Percentiles rank a stretch among this genome's conserved stretches.
phyloP scores from a whole-genome alignment of 2,888 invertebrate genomes.

The Tenthredo mesomela region DNA sequence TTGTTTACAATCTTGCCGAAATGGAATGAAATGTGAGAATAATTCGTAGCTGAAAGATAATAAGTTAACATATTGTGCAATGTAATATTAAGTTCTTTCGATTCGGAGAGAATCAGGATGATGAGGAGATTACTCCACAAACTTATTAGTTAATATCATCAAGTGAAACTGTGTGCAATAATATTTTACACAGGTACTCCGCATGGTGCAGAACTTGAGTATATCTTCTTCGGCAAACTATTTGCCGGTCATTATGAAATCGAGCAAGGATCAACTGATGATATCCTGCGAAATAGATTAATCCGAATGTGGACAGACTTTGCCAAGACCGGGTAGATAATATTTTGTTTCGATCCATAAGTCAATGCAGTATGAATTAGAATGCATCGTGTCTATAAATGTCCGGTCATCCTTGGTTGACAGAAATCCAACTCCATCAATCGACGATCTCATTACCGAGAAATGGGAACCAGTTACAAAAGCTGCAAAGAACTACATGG shows the following conservation, averaged over 20 bases:
- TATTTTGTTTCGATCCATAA: not conserved
- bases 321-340: conserved; percentile 68
- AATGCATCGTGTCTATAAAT: not conserved
- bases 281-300: conserved; percentile 77
- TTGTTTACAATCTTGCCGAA: not conserved
- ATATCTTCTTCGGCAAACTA: conserved; percentile 78
- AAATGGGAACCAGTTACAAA: conserved; percentile 44
- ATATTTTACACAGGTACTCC: conserved; percentile 77
- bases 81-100: not conserved
- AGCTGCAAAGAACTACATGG: conserved; percentile 26
- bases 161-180: not conserved
- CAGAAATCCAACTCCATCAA: conserved; percentile 77
- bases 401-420: not conserved
- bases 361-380: not conserved
- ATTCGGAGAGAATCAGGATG: not conserved
- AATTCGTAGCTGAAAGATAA: not conserved
- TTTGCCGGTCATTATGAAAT: conserved; percentile 50
- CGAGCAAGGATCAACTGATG: conserved; percentile 71
- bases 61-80: not conserved
- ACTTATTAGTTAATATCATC: not conserved
- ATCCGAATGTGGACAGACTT: conserved; percentile 73
- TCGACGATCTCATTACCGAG: conserved; percentile 58
- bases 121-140: not conserved
- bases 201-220: conserved; percentile 83
- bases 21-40: not conserved